Evolutionary conservation across 2,888 invertebrate species (phyloP).

Genomic region (Synanthedon myopaeformis): DNA sequence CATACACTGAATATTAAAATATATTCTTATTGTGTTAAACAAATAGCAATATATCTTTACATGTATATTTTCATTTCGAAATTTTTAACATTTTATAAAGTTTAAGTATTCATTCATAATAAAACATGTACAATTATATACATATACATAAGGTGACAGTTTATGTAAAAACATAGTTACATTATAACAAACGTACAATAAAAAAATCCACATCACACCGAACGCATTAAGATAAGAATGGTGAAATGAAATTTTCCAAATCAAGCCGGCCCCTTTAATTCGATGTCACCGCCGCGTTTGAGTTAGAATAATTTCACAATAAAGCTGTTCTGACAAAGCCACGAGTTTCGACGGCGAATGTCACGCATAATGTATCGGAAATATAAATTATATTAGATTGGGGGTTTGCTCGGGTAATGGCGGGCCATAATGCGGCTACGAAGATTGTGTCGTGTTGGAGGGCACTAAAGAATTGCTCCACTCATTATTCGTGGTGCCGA

Average conservation of each 20-base stretch:
- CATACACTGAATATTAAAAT: no score
- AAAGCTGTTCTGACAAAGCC: slow-evolving; percentile 35
- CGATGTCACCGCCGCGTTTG: slow-evolving; percentile 27
- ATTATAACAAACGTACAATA: slow-evolving; percentile 21
- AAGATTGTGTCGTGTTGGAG: slow-evolving; percentile 38
- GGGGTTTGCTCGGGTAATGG: slow-evolving; percentile 35
- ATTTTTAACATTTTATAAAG: no score
- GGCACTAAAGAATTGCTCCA: slow-evolving; percentile 47
- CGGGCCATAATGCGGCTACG: slow-evolving; percentile 16
- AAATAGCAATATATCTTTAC: no score
- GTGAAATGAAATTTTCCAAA: slow-evolving; percentile 38
- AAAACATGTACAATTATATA: no score
- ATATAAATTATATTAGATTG: slow-evolving; percentile 54
- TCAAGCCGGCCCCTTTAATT: slow-evolving; percentile 30
- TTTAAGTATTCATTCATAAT: no score
- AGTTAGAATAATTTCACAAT: slow-evolving; percentile 31
- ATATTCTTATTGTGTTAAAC: no score
- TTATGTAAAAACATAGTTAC: slow-evolving; percentile 3
- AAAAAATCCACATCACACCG: slow-evolving; percentile 18
- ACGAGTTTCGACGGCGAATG: slow-evolving; percentile 27
- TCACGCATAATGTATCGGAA: slow-evolving; percentile 48
- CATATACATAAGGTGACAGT: no score
- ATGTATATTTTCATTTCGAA: no score
- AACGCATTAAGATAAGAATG: slow-evolving; percentile 38
- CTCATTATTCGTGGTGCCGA: slow-evolving; percentile 43